phyloP scores from a whole-genome alignment of 2,888 invertebrate genomes.

The Hedychridium roseum region DNA sequence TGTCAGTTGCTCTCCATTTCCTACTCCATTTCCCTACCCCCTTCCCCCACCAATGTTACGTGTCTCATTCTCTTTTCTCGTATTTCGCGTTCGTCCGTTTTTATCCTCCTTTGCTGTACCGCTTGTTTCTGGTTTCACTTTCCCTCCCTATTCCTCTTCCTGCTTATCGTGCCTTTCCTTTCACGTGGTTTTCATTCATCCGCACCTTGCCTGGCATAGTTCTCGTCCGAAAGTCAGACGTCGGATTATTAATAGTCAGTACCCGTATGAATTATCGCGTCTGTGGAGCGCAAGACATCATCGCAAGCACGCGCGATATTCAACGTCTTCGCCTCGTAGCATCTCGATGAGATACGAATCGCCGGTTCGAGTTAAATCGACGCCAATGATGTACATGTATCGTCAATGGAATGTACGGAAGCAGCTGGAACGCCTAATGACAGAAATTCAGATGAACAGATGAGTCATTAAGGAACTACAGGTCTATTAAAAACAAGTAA shows the following conservation, averaged over 20 bases:
- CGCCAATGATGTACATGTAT: too few relatives aligned
- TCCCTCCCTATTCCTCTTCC: conserved; percentile 3
- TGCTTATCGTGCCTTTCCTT: conserved; percentile 6
- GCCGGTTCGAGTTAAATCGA: too few relatives aligned
- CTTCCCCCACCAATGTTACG: not conserved
- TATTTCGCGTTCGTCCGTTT: not conserved
- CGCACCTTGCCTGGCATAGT: conserved; percentile 26
- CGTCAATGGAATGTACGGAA: too few relatives aligned
- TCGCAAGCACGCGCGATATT: conserved; percentile 33
- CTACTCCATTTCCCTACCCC: too few relatives aligned
- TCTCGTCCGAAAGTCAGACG: conserved; percentile 29
- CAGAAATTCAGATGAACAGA: too few relatives aligned
- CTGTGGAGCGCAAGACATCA: conserved; percentile 29
- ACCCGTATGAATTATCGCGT: conserved; percentile 40
- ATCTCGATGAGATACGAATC: too few relatives aligned
- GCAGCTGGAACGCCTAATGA: too few relatives aligned
- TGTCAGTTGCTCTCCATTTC: too few relatives aligned
- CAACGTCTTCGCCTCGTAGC: conserved; percentile 18
- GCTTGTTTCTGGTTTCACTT: not conserved
- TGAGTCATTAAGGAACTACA: too few relatives aligned
- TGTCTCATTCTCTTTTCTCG: conserved; percentile 1
- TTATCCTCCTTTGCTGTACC: not conserved
- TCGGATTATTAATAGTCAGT: conserved; percentile 44
- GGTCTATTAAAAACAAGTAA: too few relatives aligned
- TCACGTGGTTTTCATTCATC: conserved; percentile 22